Conservation (phyloP, 2,888 invertebrate genomes). For the Orgyia antiqua region DNA sequence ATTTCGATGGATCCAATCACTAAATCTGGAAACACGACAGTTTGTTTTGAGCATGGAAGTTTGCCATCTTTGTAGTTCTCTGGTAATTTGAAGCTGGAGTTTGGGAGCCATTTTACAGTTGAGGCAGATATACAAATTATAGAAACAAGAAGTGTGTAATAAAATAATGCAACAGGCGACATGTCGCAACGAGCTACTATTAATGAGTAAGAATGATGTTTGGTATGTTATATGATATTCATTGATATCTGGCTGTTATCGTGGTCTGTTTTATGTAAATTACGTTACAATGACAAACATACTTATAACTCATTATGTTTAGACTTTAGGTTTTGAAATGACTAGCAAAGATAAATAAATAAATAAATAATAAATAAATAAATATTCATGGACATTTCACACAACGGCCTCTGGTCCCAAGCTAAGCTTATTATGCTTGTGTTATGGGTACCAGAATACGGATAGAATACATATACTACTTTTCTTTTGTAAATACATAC, state of each 20-base stretch:
- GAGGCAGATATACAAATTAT: conserved; percentile 33
- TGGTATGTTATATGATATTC: conserved; percentile 49
- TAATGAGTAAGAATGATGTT: conserved; percentile 37
- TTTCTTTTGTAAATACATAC: too few species aligned
- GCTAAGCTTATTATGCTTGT: too few species aligned
- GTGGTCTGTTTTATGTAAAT: conserved; percentile 34
- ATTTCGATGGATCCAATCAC: conserved; percentile 42
- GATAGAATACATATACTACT: too few species aligned
- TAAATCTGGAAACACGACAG: conserved; percentile 53
- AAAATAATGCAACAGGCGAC: conserved; percentile 10
- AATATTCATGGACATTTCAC: too few species aligned
- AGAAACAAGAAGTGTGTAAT: conserved; percentile 15
- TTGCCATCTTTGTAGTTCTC: conserved; percentile 50
- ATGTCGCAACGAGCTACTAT: conserved; percentile 22
- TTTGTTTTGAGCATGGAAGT: conserved; percentile 60
- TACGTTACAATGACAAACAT: conserved; percentile 39
- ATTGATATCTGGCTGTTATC: conserved; percentile 52
- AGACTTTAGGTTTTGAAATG: conserved; percentile 8
- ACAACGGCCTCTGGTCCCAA: too few species aligned
- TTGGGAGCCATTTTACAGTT: conserved; percentile 57
- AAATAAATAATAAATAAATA: too few species aligned
- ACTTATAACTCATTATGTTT: conserved; percentile 32
- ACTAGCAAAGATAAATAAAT: too few species aligned
- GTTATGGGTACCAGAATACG: too few species aligned
- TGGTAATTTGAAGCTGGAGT: conserved; percentile 52